phyloP scores from a whole-genome alignment of 2,113 vertebrate genomes.

The Notarius lentiginosus region DNA sequence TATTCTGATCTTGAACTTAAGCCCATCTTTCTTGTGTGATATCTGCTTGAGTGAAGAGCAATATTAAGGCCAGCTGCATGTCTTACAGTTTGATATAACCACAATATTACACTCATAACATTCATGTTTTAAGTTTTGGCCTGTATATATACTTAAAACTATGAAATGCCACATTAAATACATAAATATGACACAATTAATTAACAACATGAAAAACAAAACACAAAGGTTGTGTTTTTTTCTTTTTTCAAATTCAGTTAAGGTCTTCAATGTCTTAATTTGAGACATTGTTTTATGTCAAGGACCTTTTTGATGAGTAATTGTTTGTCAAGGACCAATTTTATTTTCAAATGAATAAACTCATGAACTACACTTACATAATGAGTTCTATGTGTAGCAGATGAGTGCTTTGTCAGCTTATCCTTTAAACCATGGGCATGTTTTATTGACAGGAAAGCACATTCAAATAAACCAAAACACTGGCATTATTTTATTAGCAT shows the following conservation, averaged over 20 bases:
- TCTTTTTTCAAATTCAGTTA: too few relatives aligned
- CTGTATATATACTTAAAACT: background rate
- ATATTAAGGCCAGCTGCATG: background rate
- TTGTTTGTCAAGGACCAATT: background rate
- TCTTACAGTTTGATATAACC: background rate
- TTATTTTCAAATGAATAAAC: background rate
- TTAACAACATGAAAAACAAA: background rate
- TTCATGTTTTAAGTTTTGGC: too few relatives aligned
- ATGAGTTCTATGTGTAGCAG: too few relatives aligned
- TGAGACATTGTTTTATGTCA: background rate
- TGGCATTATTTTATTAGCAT: background rate
- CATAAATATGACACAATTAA: background rate
- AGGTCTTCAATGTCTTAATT: background rate
- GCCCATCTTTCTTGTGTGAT: background rate
- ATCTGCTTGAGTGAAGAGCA: background rate
- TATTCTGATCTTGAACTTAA: background rate
- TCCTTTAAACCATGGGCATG: background rate
- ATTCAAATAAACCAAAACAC: background rate
- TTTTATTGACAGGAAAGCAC: too few relatives aligned
- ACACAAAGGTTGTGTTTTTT: too few relatives aligned
- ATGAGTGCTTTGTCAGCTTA: background rate
- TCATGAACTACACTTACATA: background rate
- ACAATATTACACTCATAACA: too few relatives aligned
- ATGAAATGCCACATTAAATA: background rate
- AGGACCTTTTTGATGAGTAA: background rate